These are phyloP conservation scores for Himalopsyche anomala DNA, from an alignment of 2,888 invertebrate genomes.

Conservation along the genomic window DNA sequence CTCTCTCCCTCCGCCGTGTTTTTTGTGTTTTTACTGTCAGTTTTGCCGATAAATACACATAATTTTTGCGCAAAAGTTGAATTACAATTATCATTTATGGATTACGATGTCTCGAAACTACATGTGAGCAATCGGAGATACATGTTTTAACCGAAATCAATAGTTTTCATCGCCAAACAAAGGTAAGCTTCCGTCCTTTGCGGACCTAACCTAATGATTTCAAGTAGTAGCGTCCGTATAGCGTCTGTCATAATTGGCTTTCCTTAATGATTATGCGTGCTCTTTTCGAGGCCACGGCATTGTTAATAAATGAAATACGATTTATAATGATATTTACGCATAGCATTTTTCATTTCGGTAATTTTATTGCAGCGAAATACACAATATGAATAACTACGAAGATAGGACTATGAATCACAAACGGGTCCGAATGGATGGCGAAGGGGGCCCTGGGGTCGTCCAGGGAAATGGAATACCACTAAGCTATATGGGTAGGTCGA, in stretches of 20 bases:
- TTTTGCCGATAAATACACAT: slow-evolving; percentile 76
- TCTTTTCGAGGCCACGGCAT: slow-evolving; percentile 14
- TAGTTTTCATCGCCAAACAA: slow-evolving; percentile 78
- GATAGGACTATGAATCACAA: slow-evolving; percentile 69
- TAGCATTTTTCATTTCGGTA: slow-evolving; percentile 50
- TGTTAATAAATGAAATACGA: slow-evolving; percentile 24
- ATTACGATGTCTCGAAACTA: slow-evolving; percentile 75
- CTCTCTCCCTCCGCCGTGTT: slow-evolving; percentile 76
- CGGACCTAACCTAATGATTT: slow-evolving; percentile 77
- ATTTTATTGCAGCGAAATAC: slow-evolving; percentile 67
- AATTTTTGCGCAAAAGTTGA: slow-evolving; percentile 77
- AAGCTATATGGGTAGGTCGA: slow-evolving; percentile 74
- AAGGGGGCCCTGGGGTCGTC: slow-evolving; percentile 76
- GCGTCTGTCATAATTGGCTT: slow-evolving; percentile 76
- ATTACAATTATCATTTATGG: slow-evolving; percentile 73
- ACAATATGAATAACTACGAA: slow-evolving; percentile 64
- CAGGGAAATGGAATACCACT: slow-evolving; percentile 77
- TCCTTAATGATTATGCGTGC: slow-evolving; percentile 51
- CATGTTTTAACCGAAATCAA: slow-evolving; percentile 77
- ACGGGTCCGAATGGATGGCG: slow-evolving; percentile 77
- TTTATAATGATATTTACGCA: slow-evolving; percentile 14
- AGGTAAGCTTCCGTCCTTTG: slow-evolving; percentile 78
- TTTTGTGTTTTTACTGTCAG: slow-evolving; percentile 77
- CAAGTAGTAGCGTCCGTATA: slow-evolving; percentile 75
- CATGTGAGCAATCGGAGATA: slow-evolving; percentile 73